phyloP scores from a whole-genome alignment of 2,113 vertebrate genomes.

The Ivindomyrus marchei region DNA sequence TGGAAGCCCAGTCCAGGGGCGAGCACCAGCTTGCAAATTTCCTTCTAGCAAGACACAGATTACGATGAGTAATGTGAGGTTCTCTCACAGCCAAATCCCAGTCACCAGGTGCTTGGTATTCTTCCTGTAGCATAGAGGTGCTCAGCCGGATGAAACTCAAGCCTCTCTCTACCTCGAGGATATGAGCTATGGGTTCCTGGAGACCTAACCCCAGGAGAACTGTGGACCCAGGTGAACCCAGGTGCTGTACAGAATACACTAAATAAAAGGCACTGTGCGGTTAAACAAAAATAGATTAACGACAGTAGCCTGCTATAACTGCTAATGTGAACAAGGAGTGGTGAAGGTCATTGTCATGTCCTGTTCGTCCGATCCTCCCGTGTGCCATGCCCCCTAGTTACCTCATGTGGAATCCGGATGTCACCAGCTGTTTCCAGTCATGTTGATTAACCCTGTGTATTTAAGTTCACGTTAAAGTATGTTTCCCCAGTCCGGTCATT shows the following conservation, averaged over 20 bases:
- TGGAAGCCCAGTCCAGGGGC: not conserved
- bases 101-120: not conserved
- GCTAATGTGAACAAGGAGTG: not conserved
- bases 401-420: too few species aligned
- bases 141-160: not conserved
- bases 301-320: not conserved
- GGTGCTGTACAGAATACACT: not conserved
- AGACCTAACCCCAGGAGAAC: not conserved
- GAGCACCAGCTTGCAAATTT: not conserved
- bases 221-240: not conserved
- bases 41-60: not conserved
- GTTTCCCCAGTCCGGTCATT: too few species aligned
- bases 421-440: too few species aligned
- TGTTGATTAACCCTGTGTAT: too few species aligned
- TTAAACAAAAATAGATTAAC: not conserved
- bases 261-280: not conserved
- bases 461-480: too few species aligned
- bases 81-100: not conserved
- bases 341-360: too few species aligned
- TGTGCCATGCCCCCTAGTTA: too few species aligned
- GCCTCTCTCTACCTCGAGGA: not conserved
- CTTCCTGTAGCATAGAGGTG: not conserved
- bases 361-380: too few species aligned
- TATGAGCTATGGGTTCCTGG: constrained; percentile 3
- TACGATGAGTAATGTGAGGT: not conserved